Evolutionary conservation across 2,888 invertebrate species (phyloP), one percentile per base, ranked within the genome.

Genomic region (Trypoxylon attenuatum): DNA sequence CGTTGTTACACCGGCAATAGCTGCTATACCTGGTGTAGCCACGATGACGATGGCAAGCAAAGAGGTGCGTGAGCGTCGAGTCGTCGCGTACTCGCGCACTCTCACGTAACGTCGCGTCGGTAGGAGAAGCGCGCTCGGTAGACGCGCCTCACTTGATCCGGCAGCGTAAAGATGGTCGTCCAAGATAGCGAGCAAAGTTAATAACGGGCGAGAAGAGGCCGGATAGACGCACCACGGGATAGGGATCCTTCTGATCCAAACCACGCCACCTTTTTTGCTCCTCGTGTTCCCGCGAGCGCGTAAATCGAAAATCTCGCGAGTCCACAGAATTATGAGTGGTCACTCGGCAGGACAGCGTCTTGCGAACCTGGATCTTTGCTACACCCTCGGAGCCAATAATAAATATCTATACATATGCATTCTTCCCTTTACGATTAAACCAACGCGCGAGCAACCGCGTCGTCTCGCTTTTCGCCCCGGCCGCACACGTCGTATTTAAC

Each of bases 111-210:
- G 67, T 76, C 58, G 76, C n/a, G 65, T 65, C 64, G 69, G 69
- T 66, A 39, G 63, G 49, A 49, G 65, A 52, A 62, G 61, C 43
- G 38, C 53, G 73, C 73, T 33, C n/a, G 10, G 33, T 69, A 68
- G 72, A 70, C 77, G 78, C 79, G 78, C 76, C 77, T 80, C 73
- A 73, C 78, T 78, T 80, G 82, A 80, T 82, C 76, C 80, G 76
- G 78, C 82, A 80, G 81, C 81, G 82, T 82, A 81, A 83, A 85
- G 82, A 84, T 84, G 81, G 79, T 82, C 79, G 78, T 77, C 77
- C 77, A 66, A 83, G 84, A 84, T 84, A 84, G 80, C 74, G n/a
- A n/a, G 75, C 71, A 76, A 77, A 83, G 84, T 84, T 84, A 84
- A 84, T 83, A 83, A 84, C 82, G 82, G 81, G 76, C 80, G 80